A percentile compares a stretch with the other conserved stretches of the same genome.
phyloP scores from a whole-genome alignment of 2,113 vertebrate species.

The Bucco capensis region DNA sequence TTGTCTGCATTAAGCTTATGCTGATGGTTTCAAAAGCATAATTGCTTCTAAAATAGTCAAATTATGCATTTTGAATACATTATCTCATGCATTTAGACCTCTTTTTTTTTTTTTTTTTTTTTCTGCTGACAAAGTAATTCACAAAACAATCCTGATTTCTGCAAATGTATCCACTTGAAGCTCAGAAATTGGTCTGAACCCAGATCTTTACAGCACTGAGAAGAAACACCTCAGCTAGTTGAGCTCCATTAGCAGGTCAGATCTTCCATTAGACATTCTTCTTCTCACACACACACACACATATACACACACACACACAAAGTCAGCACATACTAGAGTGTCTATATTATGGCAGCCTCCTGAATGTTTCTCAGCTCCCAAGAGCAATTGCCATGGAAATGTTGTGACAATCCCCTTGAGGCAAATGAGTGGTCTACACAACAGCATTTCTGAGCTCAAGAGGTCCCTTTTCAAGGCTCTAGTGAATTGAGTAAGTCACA shows the following conservation, averaged over 20 bases:
- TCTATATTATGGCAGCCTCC: conserved; percentile 28
- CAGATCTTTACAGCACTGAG: background rate
- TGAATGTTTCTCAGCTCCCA: conserved; percentile 40
- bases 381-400: conserved; percentile 60
- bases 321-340: background rate
- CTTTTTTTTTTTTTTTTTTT: too few species aligned
- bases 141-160: conserved; percentile 22
- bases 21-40: conserved; percentile 8
- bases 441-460: conserved; percentile 55
- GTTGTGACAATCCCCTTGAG: conserved; percentile 46
- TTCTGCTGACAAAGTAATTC: conserved; percentile 28
- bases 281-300: background rate
- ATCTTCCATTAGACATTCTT: background rate
- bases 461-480: conserved; percentile 56
- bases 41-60: conserved; percentile 32
- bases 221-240: background rate
- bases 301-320: background rate
- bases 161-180: background rate
- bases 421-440: conserved; percentile 58
- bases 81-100: background rate
- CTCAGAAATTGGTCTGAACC: background rate
- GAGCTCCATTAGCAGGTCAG: background rate
- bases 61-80: conserved; percentile 25
- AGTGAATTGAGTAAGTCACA: conserved; percentile 63
- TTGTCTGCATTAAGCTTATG: conserved; percentile 4